Conservation (phyloP, 2,797 vertebrate species). For the Pitangus sulphuratus region DNA sequence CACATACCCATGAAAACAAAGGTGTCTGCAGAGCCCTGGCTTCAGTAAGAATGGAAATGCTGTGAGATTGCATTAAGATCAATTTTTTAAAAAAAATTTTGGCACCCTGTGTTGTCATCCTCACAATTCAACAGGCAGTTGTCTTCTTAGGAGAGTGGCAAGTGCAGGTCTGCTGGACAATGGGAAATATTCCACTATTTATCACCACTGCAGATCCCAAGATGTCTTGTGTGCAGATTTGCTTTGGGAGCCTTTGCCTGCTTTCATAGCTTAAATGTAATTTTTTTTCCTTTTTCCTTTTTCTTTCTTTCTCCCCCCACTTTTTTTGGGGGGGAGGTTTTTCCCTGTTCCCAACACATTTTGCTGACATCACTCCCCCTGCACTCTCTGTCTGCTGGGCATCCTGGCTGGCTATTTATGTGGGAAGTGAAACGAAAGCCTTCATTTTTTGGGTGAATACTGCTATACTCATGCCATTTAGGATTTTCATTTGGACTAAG, state of each 20-base stretch:
- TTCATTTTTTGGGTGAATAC: not conserved
- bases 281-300: fast-evolving
- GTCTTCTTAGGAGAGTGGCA: not conserved
- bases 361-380: not conserved
- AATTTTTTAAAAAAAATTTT: not conserved
- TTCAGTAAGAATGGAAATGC: not conserved
- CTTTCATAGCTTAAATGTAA: not conserved
- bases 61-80: fast-evolving
- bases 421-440: not conserved
- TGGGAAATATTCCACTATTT: not conserved
- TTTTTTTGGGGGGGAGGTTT: not conserved
- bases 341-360: not conserved
- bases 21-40: not conserved
- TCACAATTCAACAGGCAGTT: not conserved
- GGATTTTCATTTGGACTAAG: not conserved
- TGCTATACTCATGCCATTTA: not conserved
- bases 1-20: not conserved
- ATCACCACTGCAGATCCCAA: not conserved
- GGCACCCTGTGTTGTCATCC: not conserved
- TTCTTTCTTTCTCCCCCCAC: not conserved
- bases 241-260: not conserved
- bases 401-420: not conserved
- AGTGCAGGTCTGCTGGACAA: not conserved
- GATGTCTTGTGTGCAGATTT: not conserved
- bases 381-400: not conserved